Conservation (phyloP, 1,140 invertebrate genomes). For the Caligus rogercresseyi region DNA sequence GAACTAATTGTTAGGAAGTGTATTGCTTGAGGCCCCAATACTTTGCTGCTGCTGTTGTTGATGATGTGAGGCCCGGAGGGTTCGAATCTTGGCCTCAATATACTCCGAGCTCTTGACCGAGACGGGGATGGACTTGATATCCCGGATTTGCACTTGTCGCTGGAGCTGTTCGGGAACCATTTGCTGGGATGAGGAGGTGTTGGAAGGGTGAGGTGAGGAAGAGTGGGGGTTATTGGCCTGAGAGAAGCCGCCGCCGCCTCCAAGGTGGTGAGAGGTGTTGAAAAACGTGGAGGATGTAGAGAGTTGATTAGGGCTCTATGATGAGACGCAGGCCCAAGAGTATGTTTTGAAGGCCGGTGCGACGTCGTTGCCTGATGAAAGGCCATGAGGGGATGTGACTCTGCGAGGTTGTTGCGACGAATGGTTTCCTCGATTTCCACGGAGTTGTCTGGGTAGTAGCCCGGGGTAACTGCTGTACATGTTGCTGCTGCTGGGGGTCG, state of each 20-base stretch:
- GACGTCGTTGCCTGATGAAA: not conserved
- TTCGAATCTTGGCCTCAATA: constrained; percentile 17
- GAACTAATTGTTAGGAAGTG: too few relatives aligned
- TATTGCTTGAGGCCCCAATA: too few relatives aligned
- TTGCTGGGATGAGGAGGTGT: too few relatives aligned
- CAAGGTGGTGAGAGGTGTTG: not conserved
- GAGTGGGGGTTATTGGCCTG: not conserved
- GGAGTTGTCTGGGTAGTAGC: not conserved
- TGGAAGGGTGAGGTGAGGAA: not conserved
- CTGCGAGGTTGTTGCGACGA: not conserved
- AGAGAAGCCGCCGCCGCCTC: not conserved
- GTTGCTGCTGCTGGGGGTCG: constrained; percentile 15
- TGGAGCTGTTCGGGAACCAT: constrained; percentile 19
- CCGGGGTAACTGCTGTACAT: not conserved
- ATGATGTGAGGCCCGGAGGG: not conserved
- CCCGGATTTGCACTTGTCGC: constrained; percentile 19
- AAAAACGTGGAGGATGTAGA: constrained; percentile 1
- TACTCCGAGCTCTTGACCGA: constrained; percentile 19
- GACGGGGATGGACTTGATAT: constrained; percentile 8
- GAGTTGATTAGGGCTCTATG: not conserved
- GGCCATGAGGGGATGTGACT: not conserved
- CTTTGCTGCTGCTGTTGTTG: not conserved
- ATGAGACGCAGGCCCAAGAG: not conserved
- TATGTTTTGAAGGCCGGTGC: not conserved
- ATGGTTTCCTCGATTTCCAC: constrained; percentile 3